A percentile compares a stretch with the other conserved stretches of the same genome.
phyloP scores from a whole-genome alignment of 1,140 invertebrate species.

The Drosophila neocordata region DNA sequence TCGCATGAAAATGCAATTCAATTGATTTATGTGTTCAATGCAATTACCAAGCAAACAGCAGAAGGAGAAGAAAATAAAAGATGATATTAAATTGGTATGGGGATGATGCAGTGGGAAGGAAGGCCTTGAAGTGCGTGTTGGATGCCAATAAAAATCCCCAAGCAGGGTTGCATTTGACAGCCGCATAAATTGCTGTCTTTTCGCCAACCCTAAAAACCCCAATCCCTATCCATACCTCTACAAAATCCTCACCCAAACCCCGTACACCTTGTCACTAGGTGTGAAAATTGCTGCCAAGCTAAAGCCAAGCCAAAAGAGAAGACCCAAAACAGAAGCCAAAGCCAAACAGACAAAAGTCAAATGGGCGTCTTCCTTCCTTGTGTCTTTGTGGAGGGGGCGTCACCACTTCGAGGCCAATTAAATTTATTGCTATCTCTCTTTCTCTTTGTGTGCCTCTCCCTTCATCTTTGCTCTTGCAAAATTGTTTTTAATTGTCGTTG shows the following conservation, averaged over 20 bases:
- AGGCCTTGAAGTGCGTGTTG: conserved; percentile 51
- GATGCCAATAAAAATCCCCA: conserved; percentile 75
- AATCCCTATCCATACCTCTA: conserved; percentile 11
- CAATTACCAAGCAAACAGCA: conserved; percentile 68
- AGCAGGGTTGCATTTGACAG: conserved; percentile 72
- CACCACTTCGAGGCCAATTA: conserved; percentile 66
- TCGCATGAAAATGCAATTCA: conserved; percentile 80
- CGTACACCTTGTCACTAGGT: conserved; percentile 70
- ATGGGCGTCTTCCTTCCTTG: conserved; percentile 36
- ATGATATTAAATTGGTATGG: not conserved
- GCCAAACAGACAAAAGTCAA: conserved; percentile 48
- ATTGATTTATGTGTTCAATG: conserved; percentile 80
- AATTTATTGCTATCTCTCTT: conserved; percentile 65
- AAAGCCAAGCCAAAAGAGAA: conserved; percentile 29
- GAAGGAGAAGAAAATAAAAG: conserved; percentile 5
- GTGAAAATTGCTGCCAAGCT: conserved; percentile 61
- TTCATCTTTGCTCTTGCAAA: conserved; percentile 59
- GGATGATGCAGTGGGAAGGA: not conserved
- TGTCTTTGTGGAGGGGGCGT: conserved; percentile 39
- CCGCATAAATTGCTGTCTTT: conserved; percentile 72
- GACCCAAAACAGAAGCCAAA: not conserved
- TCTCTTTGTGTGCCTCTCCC: not conserved
- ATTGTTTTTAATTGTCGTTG: conserved; percentile 78
- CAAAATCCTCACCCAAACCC: conserved; percentile 6
- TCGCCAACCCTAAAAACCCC: conserved; percentile 13